These are phyloP conservation scores for Baronia brevicornis DNA, from an alignment of 2,888 invertebrate species.

Conservation along the genomic window DNA sequence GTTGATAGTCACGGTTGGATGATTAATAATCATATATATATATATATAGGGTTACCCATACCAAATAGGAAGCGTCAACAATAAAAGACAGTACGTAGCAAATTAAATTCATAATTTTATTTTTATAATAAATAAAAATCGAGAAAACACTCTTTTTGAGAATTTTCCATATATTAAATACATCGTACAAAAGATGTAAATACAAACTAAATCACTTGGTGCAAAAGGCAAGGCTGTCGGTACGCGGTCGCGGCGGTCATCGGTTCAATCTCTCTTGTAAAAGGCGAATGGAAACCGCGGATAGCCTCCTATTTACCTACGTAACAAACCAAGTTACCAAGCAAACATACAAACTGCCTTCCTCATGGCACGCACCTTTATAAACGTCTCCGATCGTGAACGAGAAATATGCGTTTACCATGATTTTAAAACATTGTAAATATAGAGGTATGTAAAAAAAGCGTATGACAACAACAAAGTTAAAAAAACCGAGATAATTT, in stretches of 20 bases:
- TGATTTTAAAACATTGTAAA: conserved; percentile 67
- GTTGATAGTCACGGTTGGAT: neutral
- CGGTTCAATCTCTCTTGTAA: conserved; percentile 49
- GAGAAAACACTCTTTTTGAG: conserved; percentile 69
- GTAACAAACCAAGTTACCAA: conserved; percentile 61
- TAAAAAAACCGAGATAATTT: conserved; percentile 61
- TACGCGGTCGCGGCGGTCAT: conserved; percentile 39
- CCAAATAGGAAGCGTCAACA: conserved; percentile 8
- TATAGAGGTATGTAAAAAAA: conserved; percentile 71
- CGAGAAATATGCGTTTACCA: conserved; percentile 66
- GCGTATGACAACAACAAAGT: conserved; percentile 70
- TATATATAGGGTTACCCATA: neutral
- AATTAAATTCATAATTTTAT: conserved; percentile 75
- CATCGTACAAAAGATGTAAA: conserved; percentile 75
- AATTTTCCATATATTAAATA: conserved; percentile 71
- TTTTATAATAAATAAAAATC: conserved; percentile 74
- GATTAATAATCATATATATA: neutral
- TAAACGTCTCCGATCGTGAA: conserved; percentile 52
- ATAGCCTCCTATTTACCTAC: conserved; percentile 63
- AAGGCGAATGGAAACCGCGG: conserved; percentile 68
- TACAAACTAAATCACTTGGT: conserved; percentile 76
- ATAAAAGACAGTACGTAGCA: conserved; percentile 44
- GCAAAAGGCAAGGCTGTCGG: conserved; percentile 75
- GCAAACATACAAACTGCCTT: conserved; percentile 61
- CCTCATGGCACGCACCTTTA: conserved; percentile 63